Evolutionary conservation across 2,113 vertebrate genomes (phyloP).

Genomic region (Marcusenius ussheri): DNA sequence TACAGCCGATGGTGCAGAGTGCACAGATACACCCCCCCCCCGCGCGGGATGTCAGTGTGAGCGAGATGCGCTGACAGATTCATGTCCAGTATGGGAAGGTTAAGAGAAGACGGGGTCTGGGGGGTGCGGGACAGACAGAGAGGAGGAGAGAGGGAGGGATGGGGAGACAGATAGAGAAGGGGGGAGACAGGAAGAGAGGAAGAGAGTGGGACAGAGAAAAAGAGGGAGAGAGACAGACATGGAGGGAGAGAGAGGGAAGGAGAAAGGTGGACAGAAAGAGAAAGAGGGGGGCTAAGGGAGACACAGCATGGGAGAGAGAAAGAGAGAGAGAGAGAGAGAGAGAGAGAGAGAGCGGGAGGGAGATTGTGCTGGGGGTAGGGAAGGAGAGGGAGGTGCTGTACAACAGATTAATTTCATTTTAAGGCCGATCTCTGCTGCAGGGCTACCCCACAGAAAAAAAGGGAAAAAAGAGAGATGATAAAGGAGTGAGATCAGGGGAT

Average conservation of each 20-base stretch:
- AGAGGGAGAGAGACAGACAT: constrained; percentile 31
- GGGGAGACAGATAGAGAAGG: background rate
- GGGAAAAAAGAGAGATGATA: background rate
- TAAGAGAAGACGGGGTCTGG: background rate
- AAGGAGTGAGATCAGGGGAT: constrained; percentile 33
- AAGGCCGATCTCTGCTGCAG: constrained; percentile 7
- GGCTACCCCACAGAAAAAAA: constrained; percentile 43
- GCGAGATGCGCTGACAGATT: constrained; percentile 2
- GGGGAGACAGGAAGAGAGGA: background rate
- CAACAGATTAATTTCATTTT: constrained; percentile 57
- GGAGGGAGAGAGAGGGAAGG: constrained; percentile 24
- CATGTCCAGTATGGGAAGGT: constrained; percentile 10
- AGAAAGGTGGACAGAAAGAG: constrained; percentile 28
- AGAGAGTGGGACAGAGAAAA: constrained; percentile 32
- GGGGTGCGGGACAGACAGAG: background rate
- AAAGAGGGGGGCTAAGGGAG: constrained; percentile 24
- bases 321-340: constrained; percentile 10
- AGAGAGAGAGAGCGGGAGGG: constrained; percentile 18
- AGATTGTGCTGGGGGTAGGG: constrained; percentile 23
- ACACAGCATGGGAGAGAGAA: constrained; percentile 32
- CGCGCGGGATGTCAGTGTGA: background rate
- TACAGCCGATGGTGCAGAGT: background rate
- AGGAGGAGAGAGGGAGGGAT: background rate
- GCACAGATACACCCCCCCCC: background rate
- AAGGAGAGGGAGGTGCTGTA: constrained; percentile 42